Evolutionary conservation across 2,888 invertebrate species (phyloP).

Genomic region (Limnephilus lunatus): DNA sequence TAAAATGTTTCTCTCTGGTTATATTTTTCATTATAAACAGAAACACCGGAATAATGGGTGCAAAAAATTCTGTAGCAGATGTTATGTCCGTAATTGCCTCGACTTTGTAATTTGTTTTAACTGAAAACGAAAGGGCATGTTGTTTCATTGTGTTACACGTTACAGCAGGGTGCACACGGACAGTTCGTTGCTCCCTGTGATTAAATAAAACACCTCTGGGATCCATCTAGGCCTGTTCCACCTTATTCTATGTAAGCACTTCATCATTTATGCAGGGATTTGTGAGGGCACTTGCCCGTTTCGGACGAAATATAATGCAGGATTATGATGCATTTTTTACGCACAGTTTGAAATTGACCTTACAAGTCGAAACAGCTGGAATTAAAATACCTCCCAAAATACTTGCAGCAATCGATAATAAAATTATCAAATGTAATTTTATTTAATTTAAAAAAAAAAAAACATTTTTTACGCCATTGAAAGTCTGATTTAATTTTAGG

Average conservation of each 20-base stretch:
- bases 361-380: no score
- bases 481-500: neutral
- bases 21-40: neutral
- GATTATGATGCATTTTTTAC: neutral
- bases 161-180: neutral
- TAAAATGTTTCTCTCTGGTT: neutral
- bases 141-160: neutral
- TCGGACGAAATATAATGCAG: neutral
- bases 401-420: no score
- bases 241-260: neutral
- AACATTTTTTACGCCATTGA: neutral
- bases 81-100: slow-evolving; percentile 22
- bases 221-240: neutral
- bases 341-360: no score
- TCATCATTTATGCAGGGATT: neutral
- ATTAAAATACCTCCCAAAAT: no score
- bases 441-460: no score
- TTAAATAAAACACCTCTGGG: neutral
- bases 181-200: neutral
- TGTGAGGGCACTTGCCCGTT: neutral
- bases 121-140: slow-evolving; percentile 3
- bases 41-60: slow-evolving; percentile 5
- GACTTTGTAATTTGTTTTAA: slow-evolving; percentile 28
- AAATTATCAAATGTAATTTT: no score
- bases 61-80: slow-evolving; percentile 26